Evolutionary conservation across 2,888 invertebrate genomes (phyloP), one percentile per base, ranked within the genome.

Genomic region (Drosophila lacicola): DNA sequence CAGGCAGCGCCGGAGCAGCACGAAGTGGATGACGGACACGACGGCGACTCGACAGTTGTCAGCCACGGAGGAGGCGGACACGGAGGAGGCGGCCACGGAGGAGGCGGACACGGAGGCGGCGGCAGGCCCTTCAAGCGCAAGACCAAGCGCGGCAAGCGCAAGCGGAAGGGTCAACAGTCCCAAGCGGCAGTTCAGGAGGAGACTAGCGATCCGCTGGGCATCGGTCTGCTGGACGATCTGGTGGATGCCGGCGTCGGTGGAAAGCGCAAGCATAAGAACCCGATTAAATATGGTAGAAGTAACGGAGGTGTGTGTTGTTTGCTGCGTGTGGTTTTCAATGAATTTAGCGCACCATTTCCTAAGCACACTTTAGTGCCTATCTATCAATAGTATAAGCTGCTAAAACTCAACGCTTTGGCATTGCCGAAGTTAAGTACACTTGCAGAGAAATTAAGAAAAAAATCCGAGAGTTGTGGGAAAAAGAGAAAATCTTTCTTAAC

Each of bases 231-330:
- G 46, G 90, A 91, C 14, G 91, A 90, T 5, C 64, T 91, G 65
- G 66, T 74, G n/a, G 84, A 79, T 37, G 78, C 76, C 4, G 82
- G 76, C 4, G 13, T 25, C 25, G 6, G 77, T 47, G 80, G 80
- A 65, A 91, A 90, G 65, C 89, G 83, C 76, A 91, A 91, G 78
- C 86, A 90, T 70, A 92, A 91, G 80, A 77, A 84, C 70, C 90
- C 91, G 78, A 81, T 88, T 75, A 92, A 92, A 90, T 91, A 92
- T 92, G 92, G 92, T 92, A 92, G 92, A 92, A 91, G 91, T 91
- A 90, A 89, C 84, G 91, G 91, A 91, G 91, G 91, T 91, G 91
- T 90, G 90, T 90, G 90, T 91, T 91, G 85, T 86, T 86, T 86
- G 85, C 89, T 91, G 90, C 82, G 90, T 90, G 90, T 89, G 84